Conservation (phyloP, 2,888 invertebrate species). For the Pseudococcus jackbeardsleyi region DNA sequence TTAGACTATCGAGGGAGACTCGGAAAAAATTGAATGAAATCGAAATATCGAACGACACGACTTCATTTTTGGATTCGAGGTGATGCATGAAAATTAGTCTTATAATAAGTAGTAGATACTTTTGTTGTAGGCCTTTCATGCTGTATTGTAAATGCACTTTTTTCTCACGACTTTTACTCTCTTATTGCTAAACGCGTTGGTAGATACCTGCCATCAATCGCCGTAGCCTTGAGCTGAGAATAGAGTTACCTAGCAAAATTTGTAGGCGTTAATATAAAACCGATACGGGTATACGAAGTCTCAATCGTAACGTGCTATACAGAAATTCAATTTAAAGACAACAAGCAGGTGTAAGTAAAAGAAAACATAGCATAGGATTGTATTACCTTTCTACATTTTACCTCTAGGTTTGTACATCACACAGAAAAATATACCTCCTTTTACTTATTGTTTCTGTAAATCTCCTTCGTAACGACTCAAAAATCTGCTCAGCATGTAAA, state of each 20-base stretch:
- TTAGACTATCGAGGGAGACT: too few species aligned
- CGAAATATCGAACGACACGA: too few species aligned
- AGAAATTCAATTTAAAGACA: slow-evolving; percentile 30
- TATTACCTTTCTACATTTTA: neutral
- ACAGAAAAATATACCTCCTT: neutral
- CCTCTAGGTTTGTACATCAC: neutral
- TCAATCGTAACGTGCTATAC: neutral
- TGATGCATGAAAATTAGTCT: too few species aligned
- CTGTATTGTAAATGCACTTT: too few species aligned
- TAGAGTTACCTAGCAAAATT: neutral
- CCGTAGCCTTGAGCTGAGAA: slow-evolving; percentile 10
- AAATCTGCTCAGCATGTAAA: neutral
- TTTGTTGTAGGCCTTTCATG: too few species aligned
- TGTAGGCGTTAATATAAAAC: slow-evolving; percentile 16
- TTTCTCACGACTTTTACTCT: neutral
- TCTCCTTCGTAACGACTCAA: neutral
- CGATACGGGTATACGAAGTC: neutral
- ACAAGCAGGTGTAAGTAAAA: neutral
- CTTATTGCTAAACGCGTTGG: neutral
- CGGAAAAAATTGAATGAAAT: too few species aligned
- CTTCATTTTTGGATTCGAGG: too few species aligned
- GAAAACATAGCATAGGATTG: slow-evolving; percentile 4
- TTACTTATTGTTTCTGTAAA: neutral
- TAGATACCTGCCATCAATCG: neutral
- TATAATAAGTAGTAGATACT: too few species aligned